These are phyloP conservation scores for Cariama cristata DNA, from an alignment of 2,113 vertebrate species.

Conservation along the genomic window DNA sequence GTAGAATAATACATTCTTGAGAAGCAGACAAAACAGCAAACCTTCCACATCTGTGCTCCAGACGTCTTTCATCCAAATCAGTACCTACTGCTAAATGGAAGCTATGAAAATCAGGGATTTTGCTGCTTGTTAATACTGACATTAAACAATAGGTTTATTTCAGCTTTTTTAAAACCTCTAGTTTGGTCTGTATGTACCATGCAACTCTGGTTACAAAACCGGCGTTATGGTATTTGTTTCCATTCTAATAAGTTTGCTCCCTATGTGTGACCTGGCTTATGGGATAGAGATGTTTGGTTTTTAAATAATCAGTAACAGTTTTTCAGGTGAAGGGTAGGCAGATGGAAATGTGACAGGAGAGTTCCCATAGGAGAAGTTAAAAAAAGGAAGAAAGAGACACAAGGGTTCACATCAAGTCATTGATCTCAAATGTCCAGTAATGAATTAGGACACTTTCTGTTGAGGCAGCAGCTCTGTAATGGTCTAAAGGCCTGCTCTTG, in stretches of 20 bases:
- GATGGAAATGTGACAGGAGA: background rate
- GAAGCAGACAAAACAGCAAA: background rate
- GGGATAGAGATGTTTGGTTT: background rate
- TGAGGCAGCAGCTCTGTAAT: background rate
- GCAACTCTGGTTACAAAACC: background rate
- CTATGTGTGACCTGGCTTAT: rapidly evolving
- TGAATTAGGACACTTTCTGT: background rate
- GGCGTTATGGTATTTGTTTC: background rate
- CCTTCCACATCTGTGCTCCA: constrained; percentile 16
- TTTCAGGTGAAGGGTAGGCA: background rate
- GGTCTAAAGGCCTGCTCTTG: background rate
- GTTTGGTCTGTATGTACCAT: background rate
- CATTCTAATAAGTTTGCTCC: background rate
- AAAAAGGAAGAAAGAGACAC: background rate
- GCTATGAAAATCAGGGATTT: background rate
- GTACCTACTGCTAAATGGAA: background rate
- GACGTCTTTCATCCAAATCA: background rate
- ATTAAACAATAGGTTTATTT: background rate
- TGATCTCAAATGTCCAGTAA: background rate
- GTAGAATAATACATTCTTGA: background rate
- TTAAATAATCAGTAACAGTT: background rate
- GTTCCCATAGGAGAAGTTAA: background rate
- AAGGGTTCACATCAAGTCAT: background rate
- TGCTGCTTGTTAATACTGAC: background rate
- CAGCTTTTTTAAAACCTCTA: background rate